These are phyloP conservation scores for Chauna torquata DNA, from an alignment of 2,113 vertebrate genomes.

Conservation along the genomic window DNA sequence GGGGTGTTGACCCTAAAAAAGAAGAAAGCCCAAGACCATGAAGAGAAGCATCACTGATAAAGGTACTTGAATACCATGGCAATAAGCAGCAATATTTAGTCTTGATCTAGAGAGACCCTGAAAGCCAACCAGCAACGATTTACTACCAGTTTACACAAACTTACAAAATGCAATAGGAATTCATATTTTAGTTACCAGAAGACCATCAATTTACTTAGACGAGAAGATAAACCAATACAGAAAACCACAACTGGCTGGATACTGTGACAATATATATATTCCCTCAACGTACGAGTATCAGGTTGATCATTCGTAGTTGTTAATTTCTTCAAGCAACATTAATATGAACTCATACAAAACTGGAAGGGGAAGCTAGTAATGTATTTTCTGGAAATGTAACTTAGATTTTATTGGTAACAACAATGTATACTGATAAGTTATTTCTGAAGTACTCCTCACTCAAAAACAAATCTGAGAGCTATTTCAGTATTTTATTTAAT, in stretches of 20 bases:
- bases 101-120: background rate
- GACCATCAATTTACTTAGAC: background rate
- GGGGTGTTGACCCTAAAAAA: background rate
- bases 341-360: background rate
- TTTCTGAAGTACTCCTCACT: conserved; percentile 1
- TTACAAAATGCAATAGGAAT: background rate
- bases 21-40: background rate
- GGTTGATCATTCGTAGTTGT: background rate
- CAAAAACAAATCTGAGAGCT: background rate
- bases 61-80: background rate
- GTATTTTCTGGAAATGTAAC: background rate
- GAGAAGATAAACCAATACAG: background rate
- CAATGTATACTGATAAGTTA: background rate
- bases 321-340: background rate
- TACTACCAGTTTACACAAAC: background rate
- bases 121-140: background rate
- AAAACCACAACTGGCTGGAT: background rate
- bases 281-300: background rate
- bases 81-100: background rate
- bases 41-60: background rate
- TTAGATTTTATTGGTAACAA: background rate
- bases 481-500: background rate
- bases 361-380: background rate
- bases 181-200: background rate
- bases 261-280: background rate